Percentiles rank a stretch among this genome's conserved stretches.
Evolutionary conservation across 2,888 invertebrate species (phyloP).

Genomic region (Aromia moschata): DNA sequence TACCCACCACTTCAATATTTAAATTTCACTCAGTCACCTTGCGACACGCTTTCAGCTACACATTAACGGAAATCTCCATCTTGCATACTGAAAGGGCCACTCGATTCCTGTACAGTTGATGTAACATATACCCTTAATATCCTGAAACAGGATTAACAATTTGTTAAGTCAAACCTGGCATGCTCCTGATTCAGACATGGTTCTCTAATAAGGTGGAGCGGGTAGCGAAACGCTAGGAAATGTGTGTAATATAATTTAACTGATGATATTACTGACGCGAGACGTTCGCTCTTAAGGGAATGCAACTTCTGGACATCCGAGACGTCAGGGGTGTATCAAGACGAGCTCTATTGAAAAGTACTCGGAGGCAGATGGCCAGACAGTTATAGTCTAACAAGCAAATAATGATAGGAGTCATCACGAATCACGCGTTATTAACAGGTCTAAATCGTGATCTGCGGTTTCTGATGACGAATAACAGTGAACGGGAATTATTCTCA

Average conservation of each 20-base stretch:
- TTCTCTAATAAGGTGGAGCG: slow-evolving; percentile 43
- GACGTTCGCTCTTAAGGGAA: slow-evolving; percentile 19
- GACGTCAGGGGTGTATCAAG: too few species aligned
- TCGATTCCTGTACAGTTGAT: slow-evolving; percentile 26
- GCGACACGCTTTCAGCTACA: too few species aligned
- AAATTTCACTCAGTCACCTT: too few species aligned
- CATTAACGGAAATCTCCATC: slow-evolving; percentile 4
- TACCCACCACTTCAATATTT: too few species aligned
- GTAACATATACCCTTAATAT: slow-evolving; percentile 47
- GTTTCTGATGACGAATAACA: too few species aligned
- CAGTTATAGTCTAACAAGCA: too few species aligned
- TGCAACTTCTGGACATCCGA: slow-evolving; percentile 17
- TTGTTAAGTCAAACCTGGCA: slow-evolving; percentile 45
- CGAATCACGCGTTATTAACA: too few species aligned
- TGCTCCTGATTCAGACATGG: slow-evolving; percentile 45
- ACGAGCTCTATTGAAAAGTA: too few species aligned
- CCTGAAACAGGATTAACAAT: slow-evolving; percentile 47
- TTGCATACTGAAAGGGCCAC: slow-evolving; percentile 17
- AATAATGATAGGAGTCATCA: too few species aligned
- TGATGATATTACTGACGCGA: slow-evolving; percentile 17
- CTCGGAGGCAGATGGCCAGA: too few species aligned
- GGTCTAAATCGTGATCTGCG: too few species aligned
- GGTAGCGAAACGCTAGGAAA: slow-evolving; percentile 40
- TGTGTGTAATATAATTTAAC: slow-evolving; percentile 36
- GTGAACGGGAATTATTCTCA: too few species aligned